A percentile compares a stretch with the other conserved stretches of the same genome.
These are phyloP conservation scores for Perca schrenkii DNA, from an alignment of 2,113 vertebrate genomes.

Conservation along the genomic window DNA sequence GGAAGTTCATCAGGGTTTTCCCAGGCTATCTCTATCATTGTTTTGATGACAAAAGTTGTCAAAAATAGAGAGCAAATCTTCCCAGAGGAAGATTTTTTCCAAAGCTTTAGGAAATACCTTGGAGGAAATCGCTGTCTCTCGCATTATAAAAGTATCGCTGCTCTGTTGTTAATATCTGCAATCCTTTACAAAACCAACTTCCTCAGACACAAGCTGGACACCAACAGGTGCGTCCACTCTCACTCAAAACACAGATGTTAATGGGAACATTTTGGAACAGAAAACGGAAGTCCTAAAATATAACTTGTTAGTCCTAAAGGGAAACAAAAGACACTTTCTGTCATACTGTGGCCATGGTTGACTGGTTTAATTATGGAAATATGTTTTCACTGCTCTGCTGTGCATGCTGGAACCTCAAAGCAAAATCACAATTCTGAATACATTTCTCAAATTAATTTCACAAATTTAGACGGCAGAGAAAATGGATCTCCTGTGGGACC, in stretches of 20 bases:
- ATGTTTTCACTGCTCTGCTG: conserved; percentile 1
- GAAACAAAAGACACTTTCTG: conserved; percentile 14
- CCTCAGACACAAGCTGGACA: conserved; percentile 22
- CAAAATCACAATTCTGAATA: background rate
- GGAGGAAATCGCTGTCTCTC: background rate
- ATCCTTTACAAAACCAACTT: conserved; percentile 28
- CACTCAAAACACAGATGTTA: conserved; percentile 44
- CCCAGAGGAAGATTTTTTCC: conserved; percentile 15
- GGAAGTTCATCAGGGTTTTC: no score
- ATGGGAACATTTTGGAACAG: conserved; percentile 50
- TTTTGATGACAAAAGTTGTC: conserved; percentile 22
- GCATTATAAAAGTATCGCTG: background rate
- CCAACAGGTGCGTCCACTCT: conserved; percentile 72
- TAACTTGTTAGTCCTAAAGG: conserved; percentile 11
- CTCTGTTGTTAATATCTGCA: conserved; percentile 21
- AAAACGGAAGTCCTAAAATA: conserved; percentile 59
- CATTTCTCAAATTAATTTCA: background rate
- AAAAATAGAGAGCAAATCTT: conserved; percentile 20
- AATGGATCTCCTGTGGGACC: background rate
- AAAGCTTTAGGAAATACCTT: conserved; percentile 11
- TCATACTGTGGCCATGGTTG: background rate
- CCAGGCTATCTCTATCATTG: conserved; percentile 8
- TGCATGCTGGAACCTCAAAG: background rate
- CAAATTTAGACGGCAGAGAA: background rate
- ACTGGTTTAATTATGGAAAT: conserved; percentile 1